These are phyloP conservation scores for Brachyalestes nurse DNA, from an alignment of 2,797 vertebrate species.

Conservation along the genomic window DNA sequence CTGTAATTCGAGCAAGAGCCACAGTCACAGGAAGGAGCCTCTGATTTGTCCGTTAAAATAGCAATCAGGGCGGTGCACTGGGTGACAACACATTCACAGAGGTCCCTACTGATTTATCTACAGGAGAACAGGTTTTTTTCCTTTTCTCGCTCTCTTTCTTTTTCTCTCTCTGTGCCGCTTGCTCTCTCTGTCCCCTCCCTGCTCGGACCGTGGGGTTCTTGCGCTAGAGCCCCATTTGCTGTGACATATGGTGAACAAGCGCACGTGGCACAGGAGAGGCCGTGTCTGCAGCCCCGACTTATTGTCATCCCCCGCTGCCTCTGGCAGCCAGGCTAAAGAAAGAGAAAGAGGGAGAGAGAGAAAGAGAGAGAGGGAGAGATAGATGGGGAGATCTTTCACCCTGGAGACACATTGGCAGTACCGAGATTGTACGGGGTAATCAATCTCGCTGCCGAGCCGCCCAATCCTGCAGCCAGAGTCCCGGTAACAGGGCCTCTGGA, in stretches of 20 bases:
- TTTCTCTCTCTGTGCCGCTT: conserved; percentile 53
- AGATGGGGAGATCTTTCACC: conserved; percentile 64
- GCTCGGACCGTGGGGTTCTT: conserved; percentile 63
- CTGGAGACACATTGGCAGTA: conserved; percentile 75
- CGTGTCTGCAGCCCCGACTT: conserved; percentile 79
- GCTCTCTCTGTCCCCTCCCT: conserved; percentile 8
- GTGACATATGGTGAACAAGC: conserved; percentile 72
- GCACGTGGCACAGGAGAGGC: conserved; percentile 71
- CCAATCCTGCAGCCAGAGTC: conserved; percentile 60
- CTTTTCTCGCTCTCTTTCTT: conserved; percentile 31
- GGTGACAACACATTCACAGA: conserved; percentile 34
- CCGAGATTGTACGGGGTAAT: conserved; percentile 76
- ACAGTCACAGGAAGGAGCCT: conserved; percentile 35
- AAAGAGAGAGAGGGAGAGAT: conserved; percentile 47
- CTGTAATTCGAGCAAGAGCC: conserved; percentile 43
- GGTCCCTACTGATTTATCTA: conserved; percentile 19
- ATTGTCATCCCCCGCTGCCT: conserved; percentile 78
- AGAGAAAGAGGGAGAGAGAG: conserved; percentile 57
- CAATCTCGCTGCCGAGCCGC: conserved; percentile 74
- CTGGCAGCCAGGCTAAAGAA: conserved; percentile 74
- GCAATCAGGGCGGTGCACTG: conserved; percentile 4
- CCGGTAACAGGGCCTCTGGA: conserved; percentile 68
- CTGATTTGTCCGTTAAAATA: conserved; percentile 40
- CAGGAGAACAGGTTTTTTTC: background rate
- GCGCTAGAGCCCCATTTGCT: conserved; percentile 75